Conservation (phyloP, 2,888 invertebrate species). For the Rhamphomyia laevipes region DNA sequence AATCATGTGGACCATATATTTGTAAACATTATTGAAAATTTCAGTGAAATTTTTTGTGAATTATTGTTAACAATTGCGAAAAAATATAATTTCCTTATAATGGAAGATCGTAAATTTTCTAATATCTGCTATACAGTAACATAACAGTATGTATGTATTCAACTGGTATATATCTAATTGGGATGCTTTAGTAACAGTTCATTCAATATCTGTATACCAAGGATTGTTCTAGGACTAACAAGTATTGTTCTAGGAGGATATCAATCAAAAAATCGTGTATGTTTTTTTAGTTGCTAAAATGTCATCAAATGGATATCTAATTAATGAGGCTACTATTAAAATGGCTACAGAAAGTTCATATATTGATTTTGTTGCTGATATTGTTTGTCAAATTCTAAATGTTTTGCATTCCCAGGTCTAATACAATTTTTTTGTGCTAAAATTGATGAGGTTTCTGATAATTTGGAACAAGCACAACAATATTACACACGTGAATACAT, state of each 20-base stretch:
- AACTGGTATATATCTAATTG: constrained; percentile 70
- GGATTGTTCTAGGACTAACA: constrained; percentile 46
- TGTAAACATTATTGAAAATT: constrained; percentile 81
- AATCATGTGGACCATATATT: constrained; percentile 70
- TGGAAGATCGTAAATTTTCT: constrained; percentile 95
- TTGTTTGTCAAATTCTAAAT: constrained; percentile 74
- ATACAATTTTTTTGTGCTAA: constrained; percentile 89
- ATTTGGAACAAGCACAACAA: constrained; percentile 74
- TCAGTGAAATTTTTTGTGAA: constrained; percentile 48
- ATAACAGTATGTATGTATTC: constrained; percentile 70
- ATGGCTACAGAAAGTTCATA: constrained; percentile 55
- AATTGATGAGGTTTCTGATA: constrained; percentile 53
- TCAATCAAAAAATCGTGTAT: constrained; percentile 43
- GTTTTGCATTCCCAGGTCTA: constrained; percentile 56
- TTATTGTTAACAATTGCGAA: constrained; percentile 55
- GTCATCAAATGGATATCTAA: constrained; percentile 56
- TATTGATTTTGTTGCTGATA: constrained; percentile 68
- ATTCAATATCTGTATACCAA: constrained; percentile 69
- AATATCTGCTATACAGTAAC: constrained; percentile 92
- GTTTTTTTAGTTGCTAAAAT: constrained; percentile 81
- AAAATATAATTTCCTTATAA: constrained; percentile 73
- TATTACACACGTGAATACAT: constrained; percentile 78
- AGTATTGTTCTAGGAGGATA: too few species aligned
- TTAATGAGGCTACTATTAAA: constrained; percentile 54
- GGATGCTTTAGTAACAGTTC: constrained; percentile 89